Evolutionary conservation across 2,113 vertebrate genomes (phyloP), one percentile per base, ranked within the genome.

Genomic region (Carettochelys insculpta): DNA sequence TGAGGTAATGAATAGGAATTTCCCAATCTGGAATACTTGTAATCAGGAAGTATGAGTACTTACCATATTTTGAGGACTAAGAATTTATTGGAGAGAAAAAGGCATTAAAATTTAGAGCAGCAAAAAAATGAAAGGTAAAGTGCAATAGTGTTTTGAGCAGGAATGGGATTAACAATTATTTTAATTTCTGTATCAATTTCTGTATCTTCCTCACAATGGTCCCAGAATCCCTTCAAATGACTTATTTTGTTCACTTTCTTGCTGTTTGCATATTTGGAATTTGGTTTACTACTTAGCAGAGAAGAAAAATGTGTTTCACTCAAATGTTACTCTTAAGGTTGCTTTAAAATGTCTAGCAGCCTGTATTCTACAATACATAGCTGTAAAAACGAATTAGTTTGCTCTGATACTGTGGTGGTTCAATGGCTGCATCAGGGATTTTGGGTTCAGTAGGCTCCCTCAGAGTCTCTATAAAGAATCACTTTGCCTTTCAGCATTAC

Each of bases 401-500:
- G 41, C 88, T 77, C 92, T 89, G 91, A 76, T 94, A 77, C 85
- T 93, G 81, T 94, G 75, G 86, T 89, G n/a, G 84, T 94, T 94
- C 85, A 91, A 85, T 95, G 79, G 77, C 83, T 94, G 77, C 94
- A 52, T 95, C 65, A 65, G 95, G 95, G 95, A 96, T 83, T 83
- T 93, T 90, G 91, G 82, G 92, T 86, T 96, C 94, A 93, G 90
- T 90, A 80, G 84, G 85, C 77, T 93, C 95, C 84, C 93, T 88
- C 91, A 83, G 58, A 16, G 94, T 96, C 89, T 90, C 93, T 96
- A 58, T 96, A 93, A 92, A 89, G 85, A 95, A 71, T 85, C 20
- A 52, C 94, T 95, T 91, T 96, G 79, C 86, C 45, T 85, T 85
- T 92, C 93, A 96, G 78, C 90, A 96, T 84, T 96, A 58, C 94